These are phyloP conservation scores for Ageneiosus marmoratus DNA, from an alignment of 2,113 vertebrate genomes.

Conservation along the genomic window DNA sequence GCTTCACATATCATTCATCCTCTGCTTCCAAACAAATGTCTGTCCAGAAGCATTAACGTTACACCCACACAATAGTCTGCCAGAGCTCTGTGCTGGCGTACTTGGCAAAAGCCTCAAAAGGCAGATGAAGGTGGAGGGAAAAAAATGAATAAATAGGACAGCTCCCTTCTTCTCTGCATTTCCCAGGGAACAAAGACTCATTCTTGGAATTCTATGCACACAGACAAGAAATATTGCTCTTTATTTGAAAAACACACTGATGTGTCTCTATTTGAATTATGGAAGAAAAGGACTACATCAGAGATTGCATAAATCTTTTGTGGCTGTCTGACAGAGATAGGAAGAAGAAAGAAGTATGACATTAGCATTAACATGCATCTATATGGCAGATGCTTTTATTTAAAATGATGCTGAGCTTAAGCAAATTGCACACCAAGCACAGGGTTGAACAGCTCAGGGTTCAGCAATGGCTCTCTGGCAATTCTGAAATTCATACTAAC, in stretches of 20 bases:
- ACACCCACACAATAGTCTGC: conserved; percentile 68
- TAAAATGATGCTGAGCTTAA: not conserved
- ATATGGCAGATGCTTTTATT: conserved; percentile 22
- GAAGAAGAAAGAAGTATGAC: conserved; percentile 31
- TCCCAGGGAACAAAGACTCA: conserved; percentile 63
- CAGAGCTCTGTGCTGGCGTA: conserved; percentile 65
- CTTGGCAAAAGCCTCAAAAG: conserved; percentile 68
- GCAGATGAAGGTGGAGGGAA: conserved; percentile 52
- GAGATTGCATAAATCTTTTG: conserved; percentile 39
- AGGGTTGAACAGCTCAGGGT: not conserved
- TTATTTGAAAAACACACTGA: conserved; percentile 70
- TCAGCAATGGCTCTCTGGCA: not conserved
- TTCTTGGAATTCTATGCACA: conserved; percentile 51
- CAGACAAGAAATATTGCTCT: conserved; percentile 66
- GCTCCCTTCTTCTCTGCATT: conserved; percentile 52
- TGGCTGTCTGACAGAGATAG: conserved; percentile 36
- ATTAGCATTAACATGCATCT: conserved; percentile 29
- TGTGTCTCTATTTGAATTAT: conserved; percentile 45
- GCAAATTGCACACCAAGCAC: not conserved
- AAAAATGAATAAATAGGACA: conserved; percentile 61
- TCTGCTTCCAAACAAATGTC: conserved; percentile 73
- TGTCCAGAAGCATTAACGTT: conserved; percentile 61
- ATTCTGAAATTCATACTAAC: not conserved
- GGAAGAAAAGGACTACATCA: conserved; percentile 53
- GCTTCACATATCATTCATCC: conserved; percentile 82